A percentile compares a stretch with the other conserved stretches of the same genome.
Conservation (phyloP, 2,888 invertebrate genomes). For the Drosophila diplacantha region DNA sequence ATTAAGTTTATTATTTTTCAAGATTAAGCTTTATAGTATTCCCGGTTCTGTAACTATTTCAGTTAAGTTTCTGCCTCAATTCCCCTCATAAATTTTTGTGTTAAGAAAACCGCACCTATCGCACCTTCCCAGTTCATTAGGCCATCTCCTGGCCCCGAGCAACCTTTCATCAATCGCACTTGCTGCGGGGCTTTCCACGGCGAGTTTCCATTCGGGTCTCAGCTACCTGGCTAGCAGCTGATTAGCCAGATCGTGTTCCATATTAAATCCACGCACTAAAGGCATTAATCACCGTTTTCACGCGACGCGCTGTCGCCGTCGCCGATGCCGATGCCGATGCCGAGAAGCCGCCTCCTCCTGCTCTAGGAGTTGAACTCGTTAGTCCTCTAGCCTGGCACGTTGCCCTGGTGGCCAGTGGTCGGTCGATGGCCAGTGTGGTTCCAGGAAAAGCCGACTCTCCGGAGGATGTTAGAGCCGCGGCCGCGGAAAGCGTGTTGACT, state of each 20-base stretch:
- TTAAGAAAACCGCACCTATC: background rate
- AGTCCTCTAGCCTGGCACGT: conserved; percentile 42
- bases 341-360: conserved; percentile 5
- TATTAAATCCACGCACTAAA: conserved; percentile 66
- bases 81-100: background rate
- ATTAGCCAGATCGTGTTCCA: conserved; percentile 54
- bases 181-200: conserved; percentile 58
- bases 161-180: conserved; percentile 60
- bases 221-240: conserved; percentile 51
- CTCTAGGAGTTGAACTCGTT: conserved; percentile 37
- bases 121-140: conserved; percentile 7
- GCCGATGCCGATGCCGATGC: background rate
- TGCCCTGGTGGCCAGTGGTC: conserved; percentile 38
- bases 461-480: conserved; percentile 30
- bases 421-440: conserved; percentile 42
- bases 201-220: conserved; percentile 42
- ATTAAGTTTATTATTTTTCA: no score
- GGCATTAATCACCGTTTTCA: conserved; percentile 71
- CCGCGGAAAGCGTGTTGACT: conserved; percentile 61
- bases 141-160: background rate
- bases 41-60: background rate
- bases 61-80: no score
- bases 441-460: conserved; percentile 56
- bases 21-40: no score
- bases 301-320: conserved; percentile 57